Base-by-base conservation (phyloP, 2,113 vertebrate genomes). In the Bubo scandiacus region DNA sequence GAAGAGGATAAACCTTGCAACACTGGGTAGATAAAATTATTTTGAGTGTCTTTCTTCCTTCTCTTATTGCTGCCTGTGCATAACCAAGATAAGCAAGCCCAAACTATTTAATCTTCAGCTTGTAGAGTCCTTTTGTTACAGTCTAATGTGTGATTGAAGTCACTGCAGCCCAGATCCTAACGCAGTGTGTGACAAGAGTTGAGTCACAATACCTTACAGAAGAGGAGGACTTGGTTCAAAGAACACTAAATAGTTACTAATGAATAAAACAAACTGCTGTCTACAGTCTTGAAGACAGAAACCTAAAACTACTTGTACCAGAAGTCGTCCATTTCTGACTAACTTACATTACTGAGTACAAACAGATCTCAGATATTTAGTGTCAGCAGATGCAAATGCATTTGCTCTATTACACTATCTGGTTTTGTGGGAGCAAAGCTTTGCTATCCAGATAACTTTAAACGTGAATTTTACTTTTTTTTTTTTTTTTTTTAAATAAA, bases 11-110 rank as follows among this genome's bases (percentile, higher is more conserved):
- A 94, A 49, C 74, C 74, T 75, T 21, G 1, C 66, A 85, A 79
- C 36, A 12, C 23, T 2, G 15, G 6, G 36, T 5, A 88, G 81
- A 88, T 82, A 79, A 82, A 95, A 91, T 80, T 59, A 83, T 81
- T 97, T 43, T 54, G 78, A 79, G 82, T 71, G 77, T 8, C 47
- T 57, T 92, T 90, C 88, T 85, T 85, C 61, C 49, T 52, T 52
- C 51, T 67, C 85, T 94, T 79, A 66, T 78, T 93, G 88, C 45
- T 86, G 63, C 87, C 88, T 78, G 82, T 66, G 83, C 88, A 54
- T 81, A 57, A 90, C 30, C 85, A 66, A 88, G 93, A 97, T 86
- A 94, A 95, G 62, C 47, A 87, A 78, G 90, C 66, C 82, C 43
- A 73, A 86, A 84, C 52, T 65, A 32, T 86, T 96, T 97, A 92